Base-by-base conservation (phyloP, 1,140 invertebrate genomes). In the Acyrthosiphon pisum region DNA sequence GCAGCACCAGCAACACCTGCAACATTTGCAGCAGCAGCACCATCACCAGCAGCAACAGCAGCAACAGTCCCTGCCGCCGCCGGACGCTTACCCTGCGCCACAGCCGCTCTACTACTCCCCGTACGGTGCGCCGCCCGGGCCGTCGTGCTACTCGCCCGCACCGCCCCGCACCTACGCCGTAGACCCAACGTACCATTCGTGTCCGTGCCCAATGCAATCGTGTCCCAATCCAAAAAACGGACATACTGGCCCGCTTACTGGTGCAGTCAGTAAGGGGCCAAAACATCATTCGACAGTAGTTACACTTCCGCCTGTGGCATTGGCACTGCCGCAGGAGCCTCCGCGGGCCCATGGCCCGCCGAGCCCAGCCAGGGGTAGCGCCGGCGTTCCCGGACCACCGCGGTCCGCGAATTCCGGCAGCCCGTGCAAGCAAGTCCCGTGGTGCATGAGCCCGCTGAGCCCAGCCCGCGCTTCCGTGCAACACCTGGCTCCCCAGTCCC, bases 221-320 rank as follows among this genome's bases (percentile, higher is more conserved):
- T 98, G 97, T 98, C 97, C 97, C 98, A 98, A 98, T 98, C 97
- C 97, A 98, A 98, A 98, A 98, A 98, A 98, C 97, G 97, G 97
- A 97, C 97, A 97, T 98, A 98, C 97, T 98, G 97, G 98, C 97
- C 97, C 97, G 97, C 97, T 97, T 98, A 98, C 97, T 98, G 97
- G 97, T 98, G 96, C 96, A 96, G 91, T 93, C 93, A 96, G 96
- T 96, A 97, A 97, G 96, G 97, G 95, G 96, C 96, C 96, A 96
- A 94, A 94, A 93, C 93, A 94, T 94, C 95, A 95, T 91, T 93
- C 95, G 94, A 94, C 94, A 68, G 81, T 83, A 56, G 91, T 93
- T 50, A 83, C 94, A 94, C 87, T 96, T 89, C 95, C 95, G 88
- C 96, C 96, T 94, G 97, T 97, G 94, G 96, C 96, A 93, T 95